Percentiles rank a stretch among this genome's conserved stretches.
Evolutionary conservation across 1,140 invertebrate genomes (phyloP).

Genomic region (Thalassaphorura encarpata): DNA sequence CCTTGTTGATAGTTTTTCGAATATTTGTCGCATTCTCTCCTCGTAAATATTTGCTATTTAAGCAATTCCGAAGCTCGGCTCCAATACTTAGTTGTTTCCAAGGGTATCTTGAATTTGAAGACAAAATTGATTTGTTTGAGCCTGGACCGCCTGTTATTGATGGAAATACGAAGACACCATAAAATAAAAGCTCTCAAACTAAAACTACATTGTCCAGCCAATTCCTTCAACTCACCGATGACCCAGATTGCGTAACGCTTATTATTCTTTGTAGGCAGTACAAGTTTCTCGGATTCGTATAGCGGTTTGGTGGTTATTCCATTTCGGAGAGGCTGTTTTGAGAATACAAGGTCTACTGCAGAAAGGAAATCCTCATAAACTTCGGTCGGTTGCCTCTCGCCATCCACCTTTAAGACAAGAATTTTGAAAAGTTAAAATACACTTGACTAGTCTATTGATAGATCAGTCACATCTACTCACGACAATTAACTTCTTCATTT

Average conservation of each 20-base stretch:
- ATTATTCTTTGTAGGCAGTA: too few species aligned
- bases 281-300: background rate
- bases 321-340: background rate
- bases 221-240: background rate
- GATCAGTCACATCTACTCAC: conserved; percentile 47
- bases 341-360: conserved; percentile 55
- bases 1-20: conserved; percentile 3
- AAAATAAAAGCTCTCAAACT: too few species aligned
- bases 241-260: conserved; percentile 1
- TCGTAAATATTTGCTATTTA: background rate
- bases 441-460: too few species aligned
- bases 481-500: conserved; percentile 67
- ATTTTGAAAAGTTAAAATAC: conserved; percentile 21
- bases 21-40: conserved; percentile 2
- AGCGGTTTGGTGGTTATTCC: background rate
- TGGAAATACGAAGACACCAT: too few species aligned
- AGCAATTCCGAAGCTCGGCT: conserved; percentile 2
- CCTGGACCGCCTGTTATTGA: conserved; percentile 24
- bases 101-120: conserved; percentile 1
- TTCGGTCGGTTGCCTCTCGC: conserved; percentile 66
- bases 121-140: conserved; percentile 19
- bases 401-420: conserved; percentile 53
- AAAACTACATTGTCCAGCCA: too few species aligned
- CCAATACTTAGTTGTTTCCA: conserved; percentile 7
- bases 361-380: conserved; percentile 66